Evolutionary conservation across 2,113 vertebrate genomes (phyloP).

Genomic region (Dipodomys merriami): DNA sequence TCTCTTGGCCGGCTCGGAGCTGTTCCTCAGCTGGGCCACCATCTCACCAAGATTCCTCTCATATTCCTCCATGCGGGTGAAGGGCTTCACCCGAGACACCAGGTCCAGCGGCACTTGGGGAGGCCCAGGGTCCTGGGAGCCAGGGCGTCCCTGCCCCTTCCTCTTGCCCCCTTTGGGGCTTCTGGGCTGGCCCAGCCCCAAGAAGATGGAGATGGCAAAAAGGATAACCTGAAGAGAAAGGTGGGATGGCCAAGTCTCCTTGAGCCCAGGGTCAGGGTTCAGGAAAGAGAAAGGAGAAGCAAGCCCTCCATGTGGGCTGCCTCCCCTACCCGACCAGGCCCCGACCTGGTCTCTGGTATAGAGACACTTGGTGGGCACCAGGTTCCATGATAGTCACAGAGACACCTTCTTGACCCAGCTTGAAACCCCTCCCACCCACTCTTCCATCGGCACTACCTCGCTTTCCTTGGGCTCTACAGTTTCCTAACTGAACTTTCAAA

Average conservation of each 20-base stretch:
- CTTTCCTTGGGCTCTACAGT: background rate
- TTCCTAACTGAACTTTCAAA: background rate
- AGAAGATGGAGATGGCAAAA: slow-evolving; percentile 82
- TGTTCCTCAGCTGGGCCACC: slow-evolving; percentile 89
- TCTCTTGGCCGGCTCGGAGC: slow-evolving; percentile 83
- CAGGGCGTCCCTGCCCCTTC: slow-evolving; percentile 72
- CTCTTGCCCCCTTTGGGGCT: slow-evolving; percentile 81
- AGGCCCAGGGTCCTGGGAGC: slow-evolving; percentile 61
- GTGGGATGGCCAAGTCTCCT: background rate
- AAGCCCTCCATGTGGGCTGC: no score
- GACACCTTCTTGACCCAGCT: no score
- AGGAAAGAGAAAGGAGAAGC: background rate
- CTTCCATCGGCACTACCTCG: background rate
- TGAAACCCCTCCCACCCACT: background rate
- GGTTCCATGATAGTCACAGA: background rate
- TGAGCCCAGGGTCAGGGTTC: background rate
- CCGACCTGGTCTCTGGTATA: no score
- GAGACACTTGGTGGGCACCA: background rate
- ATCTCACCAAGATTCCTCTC: slow-evolving; percentile 90
- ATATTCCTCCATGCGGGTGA: slow-evolving; percentile 86
- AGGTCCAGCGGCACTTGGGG: slow-evolving; percentile 76
- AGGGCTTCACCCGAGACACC: slow-evolving; percentile 75
- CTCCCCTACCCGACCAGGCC: no score
- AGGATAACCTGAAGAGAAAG: slow-evolving; percentile 82
- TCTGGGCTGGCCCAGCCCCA: slow-evolving; percentile 77